A percentile compares a stretch with the other conserved stretches of the same genome.
Conservation (phyloP, 2,888 invertebrate species). For the Pyralis farinalis region DNA sequence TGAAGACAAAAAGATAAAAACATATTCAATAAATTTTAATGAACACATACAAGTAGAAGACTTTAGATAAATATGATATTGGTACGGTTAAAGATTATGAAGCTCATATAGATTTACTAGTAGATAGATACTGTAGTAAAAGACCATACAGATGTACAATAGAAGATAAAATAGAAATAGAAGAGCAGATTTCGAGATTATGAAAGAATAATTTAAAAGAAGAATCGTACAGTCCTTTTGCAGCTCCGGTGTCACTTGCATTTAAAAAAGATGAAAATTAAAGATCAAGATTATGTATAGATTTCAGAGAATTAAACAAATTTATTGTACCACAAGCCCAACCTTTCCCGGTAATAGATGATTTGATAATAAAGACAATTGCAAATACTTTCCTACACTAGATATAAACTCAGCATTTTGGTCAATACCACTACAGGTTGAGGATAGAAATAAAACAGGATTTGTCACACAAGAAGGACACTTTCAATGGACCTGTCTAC, state of each 20-base stretch:
- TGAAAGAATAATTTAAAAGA: conserved; percentile 17
- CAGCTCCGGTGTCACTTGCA: conserved; percentile 25
- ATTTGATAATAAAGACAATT: conserved; percentile 36
- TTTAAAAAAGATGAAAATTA: conserved; percentile 23
- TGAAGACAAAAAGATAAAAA: neutral
- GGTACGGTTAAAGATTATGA: conserved; percentile 26
- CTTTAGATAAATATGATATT: conserved; percentile 23
- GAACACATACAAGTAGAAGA: conserved; percentile 15
- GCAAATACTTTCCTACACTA: conserved; percentile 33
- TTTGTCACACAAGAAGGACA: conserved; percentile 29
- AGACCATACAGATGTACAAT: conserved; percentile 21
- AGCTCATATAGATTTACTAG: conserved; percentile 23
- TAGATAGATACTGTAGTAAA: conserved; percentile 26
- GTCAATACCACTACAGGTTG: conserved; percentile 34
- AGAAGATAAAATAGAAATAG: conserved; percentile 19
- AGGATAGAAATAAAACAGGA: conserved; percentile 32
- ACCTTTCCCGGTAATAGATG: conserved; percentile 37
- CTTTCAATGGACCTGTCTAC: conserved; percentile 37
- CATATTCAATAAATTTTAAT: conserved; percentile 18
- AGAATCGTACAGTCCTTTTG: conserved; percentile 23
- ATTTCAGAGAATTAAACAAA: conserved; percentile 34
- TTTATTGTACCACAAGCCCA: conserved; percentile 33
- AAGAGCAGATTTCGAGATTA: conserved; percentile 19
- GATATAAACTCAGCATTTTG: conserved; percentile 48
- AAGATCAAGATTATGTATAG: conserved; percentile 32